A percentile compares a stretch with the other conserved stretches of the same genome.
Conservation (phyloP, 2,888 invertebrate species). For the Amblyjoppa proteus region DNA sequence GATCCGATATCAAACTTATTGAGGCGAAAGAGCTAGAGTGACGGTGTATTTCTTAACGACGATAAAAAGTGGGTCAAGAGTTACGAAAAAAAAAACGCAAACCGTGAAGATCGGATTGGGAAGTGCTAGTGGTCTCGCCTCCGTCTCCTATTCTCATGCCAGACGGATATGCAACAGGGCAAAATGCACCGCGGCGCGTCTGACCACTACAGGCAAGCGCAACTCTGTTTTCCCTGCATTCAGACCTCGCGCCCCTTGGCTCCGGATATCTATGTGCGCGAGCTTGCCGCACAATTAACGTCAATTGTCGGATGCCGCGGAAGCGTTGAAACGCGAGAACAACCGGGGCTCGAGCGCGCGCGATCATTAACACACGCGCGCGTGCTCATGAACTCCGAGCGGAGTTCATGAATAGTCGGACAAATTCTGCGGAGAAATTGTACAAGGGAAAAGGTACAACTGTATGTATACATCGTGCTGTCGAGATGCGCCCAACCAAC, state of each 20-base stretch:
- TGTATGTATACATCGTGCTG: background rate
- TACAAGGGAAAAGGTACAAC: background rate
- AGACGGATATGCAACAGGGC: slow-evolving; percentile 33
- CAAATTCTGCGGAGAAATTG: slow-evolving; percentile 31
- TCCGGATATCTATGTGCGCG: slow-evolving; percentile 42
- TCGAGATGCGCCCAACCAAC: background rate
- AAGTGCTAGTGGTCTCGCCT: background rate
- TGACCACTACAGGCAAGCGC: slow-evolving; percentile 26
- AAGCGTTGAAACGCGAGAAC: slow-evolving; percentile 61
- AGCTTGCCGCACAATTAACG: slow-evolving; percentile 72
- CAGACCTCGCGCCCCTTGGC: slow-evolving; percentile 16
- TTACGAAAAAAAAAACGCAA: background rate
- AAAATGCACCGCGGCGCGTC: slow-evolving; percentile 30
- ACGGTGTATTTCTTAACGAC: background rate
- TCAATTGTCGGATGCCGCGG: slow-evolving; percentile 71
- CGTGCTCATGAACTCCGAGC: slow-evolving; percentile 22
- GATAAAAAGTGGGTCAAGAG: background rate
- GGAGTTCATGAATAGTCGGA: slow-evolving; percentile 20
- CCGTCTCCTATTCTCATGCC: slow-evolving; percentile 11
- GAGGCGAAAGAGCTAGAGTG: no score
- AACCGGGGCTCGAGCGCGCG: slow-evolving; percentile 38
- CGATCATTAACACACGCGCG: slow-evolving; percentile 57
- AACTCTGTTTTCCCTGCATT: slow-evolving; percentile 28
- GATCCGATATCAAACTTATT: no score
- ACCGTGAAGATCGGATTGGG: background rate